Percentiles rank a stretch among this genome's conserved stretches.
Evolutionary conservation across 2,888 invertebrate species (phyloP).

Genomic region (Pyrocoelia pectoralis): DNA sequence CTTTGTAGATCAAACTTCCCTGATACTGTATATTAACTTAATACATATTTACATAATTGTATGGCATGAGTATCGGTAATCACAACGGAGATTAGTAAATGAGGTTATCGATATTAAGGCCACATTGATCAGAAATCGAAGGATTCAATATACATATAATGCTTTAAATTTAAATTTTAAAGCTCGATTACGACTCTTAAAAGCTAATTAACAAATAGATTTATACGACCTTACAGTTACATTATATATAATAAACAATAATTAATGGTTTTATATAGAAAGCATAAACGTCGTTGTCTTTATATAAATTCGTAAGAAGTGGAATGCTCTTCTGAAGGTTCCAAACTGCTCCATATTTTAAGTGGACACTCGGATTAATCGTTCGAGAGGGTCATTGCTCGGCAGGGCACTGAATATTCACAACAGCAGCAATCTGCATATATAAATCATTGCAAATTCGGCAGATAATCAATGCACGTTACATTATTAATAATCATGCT

Average conservation of each 20-base stretch:
- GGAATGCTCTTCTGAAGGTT: constrained; percentile 27
- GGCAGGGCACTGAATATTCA: constrained; percentile 34
- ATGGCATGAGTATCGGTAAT: constrained; percentile 2
- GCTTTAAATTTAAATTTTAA: constrained; percentile 9
- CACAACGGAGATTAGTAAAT: constrained; percentile 10
- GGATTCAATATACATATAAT: not conserved
- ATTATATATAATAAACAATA: constrained; percentile 18
- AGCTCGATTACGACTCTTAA: not conserved
- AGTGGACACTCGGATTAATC: constrained; percentile 40
- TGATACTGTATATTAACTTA: constrained; percentile 4
- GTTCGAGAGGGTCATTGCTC: constrained; percentile 38
- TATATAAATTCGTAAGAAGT: constrained; percentile 25
- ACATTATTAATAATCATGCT: constrained; percentile 35
- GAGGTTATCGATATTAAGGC: constrained; percentile 21
- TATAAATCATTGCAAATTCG: constrained; percentile 37
- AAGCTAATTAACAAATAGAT: constrained; percentile 22
- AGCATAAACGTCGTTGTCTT: constrained; percentile 24
- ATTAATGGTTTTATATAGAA: constrained; percentile 25
- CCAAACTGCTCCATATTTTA: constrained; percentile 39
- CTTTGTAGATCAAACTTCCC: constrained; percentile 2
- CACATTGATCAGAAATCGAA: constrained; percentile 14
- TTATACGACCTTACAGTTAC: constrained; percentile 9
- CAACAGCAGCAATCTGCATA: constrained; percentile 37
- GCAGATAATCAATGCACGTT: constrained; percentile 35
- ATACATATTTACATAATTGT: constrained; percentile 12